A percentile compares a stretch with the other conserved stretches of the same genome.
phyloP scores from a whole-genome alignment of 2,113 vertebrate species.

The Ochotona curzoniae region DNA sequence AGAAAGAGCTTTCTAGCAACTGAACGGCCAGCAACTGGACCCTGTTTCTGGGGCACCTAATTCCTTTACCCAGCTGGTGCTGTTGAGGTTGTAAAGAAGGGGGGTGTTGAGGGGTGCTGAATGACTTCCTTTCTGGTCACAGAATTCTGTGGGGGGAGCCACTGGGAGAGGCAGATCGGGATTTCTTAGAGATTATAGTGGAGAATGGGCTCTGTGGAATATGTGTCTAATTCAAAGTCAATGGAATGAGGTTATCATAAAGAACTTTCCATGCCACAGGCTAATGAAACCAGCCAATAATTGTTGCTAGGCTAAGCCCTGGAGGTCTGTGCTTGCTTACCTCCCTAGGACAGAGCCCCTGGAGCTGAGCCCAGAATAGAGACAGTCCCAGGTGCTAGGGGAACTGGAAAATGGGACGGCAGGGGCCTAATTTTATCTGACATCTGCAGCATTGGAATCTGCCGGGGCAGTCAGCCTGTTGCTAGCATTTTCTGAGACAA shows the following conservation, averaged over 20 bases:
- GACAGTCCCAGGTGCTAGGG: background rate
- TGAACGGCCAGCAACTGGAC: background rate
- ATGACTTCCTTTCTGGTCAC: background rate
- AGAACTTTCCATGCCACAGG: slow-evolving; percentile 51
- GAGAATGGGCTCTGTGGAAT: background rate
- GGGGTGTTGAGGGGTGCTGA: background rate
- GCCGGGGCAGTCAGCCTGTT: background rate
- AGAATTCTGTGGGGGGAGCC: background rate
- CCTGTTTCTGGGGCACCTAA: background rate
- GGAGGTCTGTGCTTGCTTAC: slow-evolving; percentile 37
- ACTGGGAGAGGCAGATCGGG: background rate
- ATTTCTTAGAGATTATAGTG: background rate
- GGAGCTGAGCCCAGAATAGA: slow-evolving; percentile 25
- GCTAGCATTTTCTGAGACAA: background rate
- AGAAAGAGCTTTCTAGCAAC: slow-evolving; percentile 9
- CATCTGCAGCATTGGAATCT: background rate
- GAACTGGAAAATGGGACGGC: background rate
- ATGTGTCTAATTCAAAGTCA: slow-evolving; percentile 64
- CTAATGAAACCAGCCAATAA: background rate
- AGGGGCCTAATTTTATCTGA: background rate
- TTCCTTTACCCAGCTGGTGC: background rate
- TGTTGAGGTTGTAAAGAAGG: background rate
- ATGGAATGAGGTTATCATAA: slow-evolving; percentile 52
- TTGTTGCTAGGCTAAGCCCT: slow-evolving; percentile 37
- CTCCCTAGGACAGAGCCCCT: background rate